Conservation (phyloP, 2,113 vertebrate species). For the Lasiurus borealis region DNA sequence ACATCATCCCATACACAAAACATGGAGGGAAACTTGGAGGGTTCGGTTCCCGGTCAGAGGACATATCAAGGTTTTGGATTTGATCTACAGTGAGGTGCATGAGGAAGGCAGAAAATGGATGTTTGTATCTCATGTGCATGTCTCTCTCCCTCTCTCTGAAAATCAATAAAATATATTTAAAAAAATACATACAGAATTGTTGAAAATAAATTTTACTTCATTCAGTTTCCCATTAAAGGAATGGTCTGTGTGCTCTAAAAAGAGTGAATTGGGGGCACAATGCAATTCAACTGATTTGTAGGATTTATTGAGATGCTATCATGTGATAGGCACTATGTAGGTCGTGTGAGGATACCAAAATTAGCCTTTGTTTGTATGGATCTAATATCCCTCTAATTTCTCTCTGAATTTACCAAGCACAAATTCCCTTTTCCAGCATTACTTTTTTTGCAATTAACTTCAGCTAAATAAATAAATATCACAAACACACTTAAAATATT, state of each 20-base stretch:
- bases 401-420: slow-evolving; percentile 25
- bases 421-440: neutral
- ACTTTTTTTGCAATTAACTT: slow-evolving; percentile 4
- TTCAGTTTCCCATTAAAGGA: neutral
- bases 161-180: neutral
- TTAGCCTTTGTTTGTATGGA: neutral
- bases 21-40: neutral
- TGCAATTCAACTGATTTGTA: neutral
- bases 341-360: neutral
- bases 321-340: neutral
- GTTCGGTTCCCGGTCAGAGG: neutral
- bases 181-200: neutral
- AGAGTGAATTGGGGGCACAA: neutral
- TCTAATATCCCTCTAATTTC: neutral
- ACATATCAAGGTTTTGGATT: neutral
- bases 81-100: neutral
- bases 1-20: neutral
- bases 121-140: neutral
- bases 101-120: neutral
- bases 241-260: neutral
- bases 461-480: neutral
- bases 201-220: neutral
- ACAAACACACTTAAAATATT: slow-evolving; percentile 19
- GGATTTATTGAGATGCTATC: neutral
- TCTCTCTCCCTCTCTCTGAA: neutral